These are phyloP conservation scores for Epinephelus lanceolatus DNA, from an alignment of 2,113 vertebrate species.

Conservation along the genomic window DNA sequence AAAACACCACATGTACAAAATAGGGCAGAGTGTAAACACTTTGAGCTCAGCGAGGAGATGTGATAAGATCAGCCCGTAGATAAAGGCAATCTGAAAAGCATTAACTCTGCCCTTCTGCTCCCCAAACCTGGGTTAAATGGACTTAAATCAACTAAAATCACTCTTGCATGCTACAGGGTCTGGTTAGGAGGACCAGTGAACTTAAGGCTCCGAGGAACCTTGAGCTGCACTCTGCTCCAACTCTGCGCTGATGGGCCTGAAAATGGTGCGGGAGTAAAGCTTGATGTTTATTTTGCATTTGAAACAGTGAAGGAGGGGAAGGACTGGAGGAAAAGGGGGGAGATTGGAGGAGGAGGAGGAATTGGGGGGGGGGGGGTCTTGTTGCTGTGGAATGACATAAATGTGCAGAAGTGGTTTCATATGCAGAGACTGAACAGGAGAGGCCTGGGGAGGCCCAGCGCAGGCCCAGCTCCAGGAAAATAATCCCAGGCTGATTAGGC, in stretches of 20 bases:
- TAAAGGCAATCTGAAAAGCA: slow-evolving; percentile 79
- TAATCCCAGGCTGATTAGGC: slow-evolving; percentile 86
- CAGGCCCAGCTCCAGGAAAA: slow-evolving; percentile 84
- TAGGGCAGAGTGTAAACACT: slow-evolving; percentile 78
- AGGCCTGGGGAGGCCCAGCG: slow-evolving; percentile 77
- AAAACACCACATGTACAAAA: slow-evolving; percentile 72
- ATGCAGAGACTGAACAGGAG: slow-evolving; percentile 81
- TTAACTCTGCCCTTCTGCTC: slow-evolving; percentile 72
- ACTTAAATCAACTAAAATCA: slow-evolving; percentile 78
- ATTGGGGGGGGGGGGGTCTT: slow-evolving; percentile 10
- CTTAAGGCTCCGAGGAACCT: slow-evolving; percentile 38
- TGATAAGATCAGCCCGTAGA: slow-evolving; percentile 81
- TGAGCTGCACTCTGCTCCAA: slow-evolving; percentile 26
- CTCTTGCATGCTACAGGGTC: slow-evolving; percentile 67
- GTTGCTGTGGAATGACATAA: slow-evolving; percentile 86
- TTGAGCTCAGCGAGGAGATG: slow-evolving; percentile 65
- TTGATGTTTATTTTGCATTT: slow-evolving; percentile 86
- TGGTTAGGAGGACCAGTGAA: slow-evolving; percentile 38
- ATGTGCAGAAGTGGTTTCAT: slow-evolving; percentile 90
- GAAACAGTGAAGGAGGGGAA: slow-evolving; percentile 73
- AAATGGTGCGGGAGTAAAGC: slow-evolving; percentile 66
- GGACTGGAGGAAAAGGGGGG: slow-evolving; percentile 46
- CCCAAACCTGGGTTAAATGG: slow-evolving; percentile 73
- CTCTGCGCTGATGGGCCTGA: slow-evolving; percentile 51
- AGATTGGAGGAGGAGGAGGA: background rate